These are phyloP conservation scores for Papilio aristodemus DNA, from an alignment of 1,140 invertebrate species.

Conservation along the genomic window DNA sequence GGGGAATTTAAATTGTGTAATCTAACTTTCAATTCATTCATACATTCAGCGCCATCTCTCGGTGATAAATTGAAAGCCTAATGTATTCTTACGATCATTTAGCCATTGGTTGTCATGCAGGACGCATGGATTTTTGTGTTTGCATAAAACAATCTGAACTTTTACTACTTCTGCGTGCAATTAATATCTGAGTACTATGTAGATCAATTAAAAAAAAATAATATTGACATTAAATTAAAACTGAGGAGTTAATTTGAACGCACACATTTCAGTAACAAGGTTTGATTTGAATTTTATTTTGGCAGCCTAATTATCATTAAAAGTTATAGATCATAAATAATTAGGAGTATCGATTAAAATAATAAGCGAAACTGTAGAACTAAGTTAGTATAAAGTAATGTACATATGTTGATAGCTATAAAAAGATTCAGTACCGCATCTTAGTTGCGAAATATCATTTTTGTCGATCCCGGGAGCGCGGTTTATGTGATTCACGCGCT, in stretches of 20 bases:
- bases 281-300: too few species aligned
- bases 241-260: too few species aligned
- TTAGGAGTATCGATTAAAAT: too few species aligned
- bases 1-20: constrained; percentile 80
- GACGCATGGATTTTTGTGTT: constrained; percentile 38
- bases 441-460: constrained; percentile 53
- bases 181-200: not conserved
- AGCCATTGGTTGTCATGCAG: constrained; percentile 44
- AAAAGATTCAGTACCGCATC: constrained; percentile 40
- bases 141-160: constrained; percentile 25
- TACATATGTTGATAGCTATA: too few species aligned
- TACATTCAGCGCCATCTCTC: constrained; percentile 78
- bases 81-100: constrained; percentile 65
- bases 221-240: too few species aligned
- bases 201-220: not conserved
- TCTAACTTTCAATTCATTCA: constrained; percentile 81
- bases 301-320: too few species aligned
- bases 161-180: not conserved
- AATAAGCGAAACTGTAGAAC: too few species aligned
- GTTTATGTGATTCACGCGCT: constrained; percentile 46
- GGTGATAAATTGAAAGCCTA: constrained; percentile 78
- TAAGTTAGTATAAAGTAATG: too few species aligned
- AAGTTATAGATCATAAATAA: too few species aligned
- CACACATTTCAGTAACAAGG: too few species aligned
- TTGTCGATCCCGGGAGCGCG: constrained; percentile 48